phyloP scores from a whole-genome alignment of 2,888 invertebrate species.

The Cenopis cana region DNA sequence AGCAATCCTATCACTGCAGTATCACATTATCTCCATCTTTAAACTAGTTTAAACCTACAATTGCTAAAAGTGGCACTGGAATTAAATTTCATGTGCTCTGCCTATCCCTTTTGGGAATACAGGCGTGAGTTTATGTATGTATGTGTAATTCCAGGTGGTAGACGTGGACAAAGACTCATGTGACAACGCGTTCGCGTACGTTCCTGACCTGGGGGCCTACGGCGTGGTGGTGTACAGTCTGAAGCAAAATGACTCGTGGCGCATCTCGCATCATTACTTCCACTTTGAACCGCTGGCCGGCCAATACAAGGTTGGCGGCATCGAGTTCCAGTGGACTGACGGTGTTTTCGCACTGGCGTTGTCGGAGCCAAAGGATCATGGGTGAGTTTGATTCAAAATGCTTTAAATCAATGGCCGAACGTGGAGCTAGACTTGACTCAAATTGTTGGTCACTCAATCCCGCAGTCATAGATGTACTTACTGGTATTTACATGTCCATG shows the following conservation, averaged over 20 bases:
- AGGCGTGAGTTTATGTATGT: no score
- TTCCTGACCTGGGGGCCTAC: conserved; percentile 91
- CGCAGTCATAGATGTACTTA: no score
- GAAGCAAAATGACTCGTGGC: conserved; percentile 90
- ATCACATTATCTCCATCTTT: no score
- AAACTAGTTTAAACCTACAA: no score
- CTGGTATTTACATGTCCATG: no score
- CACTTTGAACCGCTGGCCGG: conserved; percentile 92
- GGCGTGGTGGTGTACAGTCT: conserved; percentile 92
- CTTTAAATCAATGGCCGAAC: no score
- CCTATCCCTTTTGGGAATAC: no score
- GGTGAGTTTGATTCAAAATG: conserved; percentile 62
- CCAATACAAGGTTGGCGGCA: conserved; percentile 90
- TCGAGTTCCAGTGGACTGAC: conserved; percentile 94
- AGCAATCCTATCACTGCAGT: no score
- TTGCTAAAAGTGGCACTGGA: no score
- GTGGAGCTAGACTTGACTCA: no score
- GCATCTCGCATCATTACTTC: conserved; percentile 92
- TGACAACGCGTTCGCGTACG: conserved; percentile 90
- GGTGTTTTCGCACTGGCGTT: conserved; percentile 91
- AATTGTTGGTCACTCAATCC: no score
- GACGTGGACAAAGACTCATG: conserved; percentile 89
- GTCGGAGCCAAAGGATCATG: conserved; percentile 84
- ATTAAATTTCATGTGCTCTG: no score
- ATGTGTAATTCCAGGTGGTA: conserved; percentile 86